Conservation (phyloP, 2,797 vertebrate species). For the Agapornis canus region DNA sequence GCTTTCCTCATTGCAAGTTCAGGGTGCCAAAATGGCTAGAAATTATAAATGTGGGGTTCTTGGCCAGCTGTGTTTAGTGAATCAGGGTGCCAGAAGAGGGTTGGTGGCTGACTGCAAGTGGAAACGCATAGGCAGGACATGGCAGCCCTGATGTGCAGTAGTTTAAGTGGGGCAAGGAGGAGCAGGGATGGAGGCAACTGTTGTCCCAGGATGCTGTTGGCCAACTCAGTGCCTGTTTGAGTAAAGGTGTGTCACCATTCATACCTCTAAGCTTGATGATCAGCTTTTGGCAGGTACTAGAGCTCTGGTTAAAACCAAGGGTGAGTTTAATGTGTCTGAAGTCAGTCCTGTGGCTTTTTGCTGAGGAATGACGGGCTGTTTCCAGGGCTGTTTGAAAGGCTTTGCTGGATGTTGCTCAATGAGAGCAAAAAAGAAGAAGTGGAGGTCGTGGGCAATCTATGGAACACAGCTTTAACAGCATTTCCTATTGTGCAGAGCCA, state of each 20-base stretch:
- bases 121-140: accelerated
- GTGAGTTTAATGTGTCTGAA: neutral
- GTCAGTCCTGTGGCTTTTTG: neutral
- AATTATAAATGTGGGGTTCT: neutral
- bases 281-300: neutral
- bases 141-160: neutral
- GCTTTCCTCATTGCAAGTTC: neutral
- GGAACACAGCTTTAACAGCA: neutral
- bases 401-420: neutral
- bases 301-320: neutral
- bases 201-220: neutral
- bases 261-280: neutral
- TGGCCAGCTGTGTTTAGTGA: neutral
- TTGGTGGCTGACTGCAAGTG: neutral
- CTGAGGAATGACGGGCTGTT: neutral
- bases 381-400: neutral
- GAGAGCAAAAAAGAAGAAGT: neutral
- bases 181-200: neutral
- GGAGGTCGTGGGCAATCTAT: neutral
- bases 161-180: neutral
- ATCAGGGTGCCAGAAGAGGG: neutral
- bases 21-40: neutral
- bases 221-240: neutral
- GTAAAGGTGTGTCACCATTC: neutral
- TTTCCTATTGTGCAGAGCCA: neutral